A percentile compares a stretch with the other conserved stretches of the same genome.
phyloP scores from a whole-genome alignment of 2,888 invertebrate genomes.

The Plagiodera versicolora region DNA sequence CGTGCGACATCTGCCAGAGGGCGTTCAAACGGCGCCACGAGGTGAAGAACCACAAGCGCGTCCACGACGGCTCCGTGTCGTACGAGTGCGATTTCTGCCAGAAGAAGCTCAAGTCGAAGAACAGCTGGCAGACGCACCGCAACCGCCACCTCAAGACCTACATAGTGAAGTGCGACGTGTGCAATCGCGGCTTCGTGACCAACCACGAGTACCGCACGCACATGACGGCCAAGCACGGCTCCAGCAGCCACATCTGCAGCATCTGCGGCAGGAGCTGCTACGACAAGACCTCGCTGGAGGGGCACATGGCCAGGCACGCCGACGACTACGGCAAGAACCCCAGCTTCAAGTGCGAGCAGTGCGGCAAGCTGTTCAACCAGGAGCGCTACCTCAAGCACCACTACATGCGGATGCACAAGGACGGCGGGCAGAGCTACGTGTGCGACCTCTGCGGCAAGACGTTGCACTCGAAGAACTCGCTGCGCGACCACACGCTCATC shows the following conservation, averaged over 20 bases:
- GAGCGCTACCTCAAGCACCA: conserved; percentile 35
- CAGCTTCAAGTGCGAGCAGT: conserved; percentile 37
- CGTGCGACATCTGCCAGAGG: conserved; percentile 36
- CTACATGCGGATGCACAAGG: conserved; percentile 38
- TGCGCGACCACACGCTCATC: conserved; percentile 40
- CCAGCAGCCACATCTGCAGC: conserved; percentile 40
- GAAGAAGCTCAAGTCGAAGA: conserved; percentile 54
- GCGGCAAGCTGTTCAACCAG: conserved; percentile 36
- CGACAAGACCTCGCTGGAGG: conserved; percentile 39
- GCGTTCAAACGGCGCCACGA: conserved; percentile 35
- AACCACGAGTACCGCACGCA: conserved; percentile 44
- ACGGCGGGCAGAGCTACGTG: conserved; percentile 36
- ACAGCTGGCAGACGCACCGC: conserved; percentile 56
- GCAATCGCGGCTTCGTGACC: conserved; percentile 41
- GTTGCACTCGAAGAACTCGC: conserved; percentile 49
- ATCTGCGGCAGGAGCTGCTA: conserved; percentile 43
- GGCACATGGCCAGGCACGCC: conserved; percentile 42
- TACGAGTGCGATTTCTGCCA: conserved; percentile 59
- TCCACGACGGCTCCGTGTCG: conserved; percentile 24
- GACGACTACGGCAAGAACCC: conserved; percentile 35
- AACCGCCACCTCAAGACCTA: conserved; percentile 59
- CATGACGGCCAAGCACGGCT: conserved; percentile 40
- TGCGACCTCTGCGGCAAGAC: conserved; percentile 58
- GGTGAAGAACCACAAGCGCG: conserved; percentile 31
- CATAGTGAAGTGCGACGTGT: conserved; percentile 55